These are phyloP conservation scores for Drosophila trichaetosa DNA, from an alignment of 2,888 invertebrate genomes.

Conservation along the genomic window DNA sequence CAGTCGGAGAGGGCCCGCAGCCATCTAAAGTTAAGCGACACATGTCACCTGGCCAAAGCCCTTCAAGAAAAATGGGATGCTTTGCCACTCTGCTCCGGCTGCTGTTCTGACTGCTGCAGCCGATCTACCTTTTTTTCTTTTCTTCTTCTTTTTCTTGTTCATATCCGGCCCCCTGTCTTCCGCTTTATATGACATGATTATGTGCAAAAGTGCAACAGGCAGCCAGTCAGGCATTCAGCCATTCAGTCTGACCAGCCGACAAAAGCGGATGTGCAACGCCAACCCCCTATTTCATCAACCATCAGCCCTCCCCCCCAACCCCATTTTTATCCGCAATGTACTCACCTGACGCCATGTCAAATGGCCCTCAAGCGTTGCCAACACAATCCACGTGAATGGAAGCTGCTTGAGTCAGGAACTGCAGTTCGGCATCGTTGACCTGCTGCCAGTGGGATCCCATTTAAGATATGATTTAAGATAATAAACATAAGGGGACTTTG, in stretches of 20 bases:
- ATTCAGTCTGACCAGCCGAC: slow-evolving; percentile 11
- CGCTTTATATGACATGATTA: slow-evolving; percentile 81
- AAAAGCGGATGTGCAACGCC: slow-evolving; percentile 15
- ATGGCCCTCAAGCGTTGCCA: slow-evolving; percentile 47
- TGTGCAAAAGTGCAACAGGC: slow-evolving; percentile 79
- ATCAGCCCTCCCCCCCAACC: neutral
- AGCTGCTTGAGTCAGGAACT: slow-evolving; percentile 36
- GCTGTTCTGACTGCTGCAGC: neutral
- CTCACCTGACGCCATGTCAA: slow-evolving; percentile 49
- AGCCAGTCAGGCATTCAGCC: slow-evolving; percentile 35
- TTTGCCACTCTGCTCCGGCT: slow-evolving; percentile 7
- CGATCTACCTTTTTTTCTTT: slow-evolving; percentile 4
- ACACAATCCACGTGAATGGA: slow-evolving; percentile 14
- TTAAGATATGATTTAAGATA: slow-evolving; percentile 12
- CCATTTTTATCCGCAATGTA: neutral
- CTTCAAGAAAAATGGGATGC: slow-evolving; percentile 29
- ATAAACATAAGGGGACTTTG: neutral
- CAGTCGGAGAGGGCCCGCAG: slow-evolving; percentile 48
- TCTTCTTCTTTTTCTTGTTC: slow-evolving; percentile 32
- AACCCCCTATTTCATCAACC: neutral
- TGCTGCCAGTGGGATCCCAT: slow-evolving; percentile 16
- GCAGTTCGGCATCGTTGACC: slow-evolving; percentile 60
- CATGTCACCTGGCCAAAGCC: slow-evolving; percentile 68
- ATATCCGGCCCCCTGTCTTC: slow-evolving; percentile 70
- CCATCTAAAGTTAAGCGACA: slow-evolving; percentile 78